Conservation (phyloP, 2,797 vertebrate species). For the Menidia menidia region DNA sequence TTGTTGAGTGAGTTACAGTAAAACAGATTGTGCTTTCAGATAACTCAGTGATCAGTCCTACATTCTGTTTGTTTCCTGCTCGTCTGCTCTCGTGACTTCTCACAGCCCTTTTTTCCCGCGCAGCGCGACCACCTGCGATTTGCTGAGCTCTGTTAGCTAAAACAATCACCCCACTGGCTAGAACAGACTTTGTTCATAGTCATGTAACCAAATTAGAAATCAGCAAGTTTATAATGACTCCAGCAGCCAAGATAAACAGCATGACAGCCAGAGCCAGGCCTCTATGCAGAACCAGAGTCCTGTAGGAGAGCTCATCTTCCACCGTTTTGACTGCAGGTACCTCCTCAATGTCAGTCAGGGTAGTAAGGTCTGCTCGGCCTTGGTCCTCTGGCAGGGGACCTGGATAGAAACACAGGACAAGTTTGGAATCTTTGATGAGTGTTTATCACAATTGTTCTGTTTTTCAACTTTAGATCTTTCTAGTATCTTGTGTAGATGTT, state of each 20-base stretch:
- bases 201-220: conserved; percentile 57
- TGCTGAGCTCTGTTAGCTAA: conserved; percentile 1
- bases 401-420: conserved; percentile 23
- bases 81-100: neutral
- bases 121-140: conserved; percentile 9
- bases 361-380: conserved; percentile 34
- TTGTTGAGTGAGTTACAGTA: neutral
- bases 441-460: neutral
- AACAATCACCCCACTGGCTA: neutral
- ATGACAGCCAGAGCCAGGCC: conserved; percentile 75
- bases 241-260: conserved; percentile 76
- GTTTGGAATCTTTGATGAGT: neutral
- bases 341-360: conserved; percentile 2
- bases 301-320: conserved; percentile 11
- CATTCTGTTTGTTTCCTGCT: conserved; percentile 6
- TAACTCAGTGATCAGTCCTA: neutral
- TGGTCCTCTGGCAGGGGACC: conserved; percentile 21
- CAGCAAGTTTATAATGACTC: conserved; percentile 76
- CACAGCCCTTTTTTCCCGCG: neutral
- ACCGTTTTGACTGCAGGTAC: neutral
- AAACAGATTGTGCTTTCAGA: neutral
- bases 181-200: conserved; percentile 9
- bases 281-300: conserved; percentile 69
- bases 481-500: neutral
- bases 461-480: neutral